phyloP scores from a whole-genome alignment of 2,113 vertebrate species.

The Zosterops borbonicus region DNA sequence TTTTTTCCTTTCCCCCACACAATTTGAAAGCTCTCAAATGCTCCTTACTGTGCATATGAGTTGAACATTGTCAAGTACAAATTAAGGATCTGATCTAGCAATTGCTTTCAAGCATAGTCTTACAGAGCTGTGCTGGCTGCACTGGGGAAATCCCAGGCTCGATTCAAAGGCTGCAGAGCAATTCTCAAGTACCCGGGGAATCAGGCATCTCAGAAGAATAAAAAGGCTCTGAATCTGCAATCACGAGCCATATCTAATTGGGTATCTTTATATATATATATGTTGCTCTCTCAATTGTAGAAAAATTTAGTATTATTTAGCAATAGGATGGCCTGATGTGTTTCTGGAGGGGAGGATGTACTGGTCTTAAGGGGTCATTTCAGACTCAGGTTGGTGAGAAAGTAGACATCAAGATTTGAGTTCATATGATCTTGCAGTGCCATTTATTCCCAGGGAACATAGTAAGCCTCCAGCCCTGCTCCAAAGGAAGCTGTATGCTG shows the following conservation, averaged over 20 bases:
- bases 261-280: too few species aligned
- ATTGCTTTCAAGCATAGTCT: rapidly evolving
- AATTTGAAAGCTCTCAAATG: conserved; percentile 6
- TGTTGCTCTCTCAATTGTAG: background rate
- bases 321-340: background rate
- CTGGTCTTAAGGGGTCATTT: background rate
- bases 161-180: background rate
- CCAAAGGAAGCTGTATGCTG: rapidly evolving
- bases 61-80: background rate
- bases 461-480: background rate
- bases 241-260: background rate
- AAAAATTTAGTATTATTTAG: background rate
- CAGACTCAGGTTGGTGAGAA: background rate
- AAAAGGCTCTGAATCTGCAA: background rate
- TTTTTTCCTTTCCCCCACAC: background rate
- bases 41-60: background rate
- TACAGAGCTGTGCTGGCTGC: rapidly evolving
- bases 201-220: background rate
- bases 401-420: background rate
- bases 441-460: background rate
- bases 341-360: background rate
- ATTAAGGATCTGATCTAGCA: conserved; percentile 8
- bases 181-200: rapidly evolving
- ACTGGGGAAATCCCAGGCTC: background rate
- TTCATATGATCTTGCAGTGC: background rate